A percentile compares a stretch with the other conserved stretches of the same genome.
These are phyloP conservation scores for Catocala sponsa DNA, from an alignment of 2,888 invertebrate genomes.

Conservation along the genomic window DNA sequence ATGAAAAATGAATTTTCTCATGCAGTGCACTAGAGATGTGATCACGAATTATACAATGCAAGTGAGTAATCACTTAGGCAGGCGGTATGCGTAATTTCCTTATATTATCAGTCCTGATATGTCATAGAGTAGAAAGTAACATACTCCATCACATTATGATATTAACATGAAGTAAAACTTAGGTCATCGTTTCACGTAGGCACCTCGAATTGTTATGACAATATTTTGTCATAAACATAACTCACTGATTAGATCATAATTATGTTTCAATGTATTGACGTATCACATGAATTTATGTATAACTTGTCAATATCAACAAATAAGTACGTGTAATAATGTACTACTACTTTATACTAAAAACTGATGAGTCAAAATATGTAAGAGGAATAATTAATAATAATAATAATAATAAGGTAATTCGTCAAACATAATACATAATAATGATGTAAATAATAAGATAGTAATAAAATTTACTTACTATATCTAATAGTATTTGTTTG, in stretches of 20 bases:
- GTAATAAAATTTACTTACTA: conserved; percentile 60
- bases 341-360: too few relatives aligned
- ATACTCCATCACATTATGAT: conserved; percentile 24
- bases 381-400: too few relatives aligned
- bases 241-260: conserved; percentile 24
- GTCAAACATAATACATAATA: background rate
- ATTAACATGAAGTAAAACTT: conserved; percentile 29
- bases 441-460: background rate
- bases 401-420: background rate
- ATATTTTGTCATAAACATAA: conserved; percentile 23
- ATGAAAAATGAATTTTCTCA: conserved; percentile 4
- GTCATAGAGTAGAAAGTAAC: conserved; percentile 44
- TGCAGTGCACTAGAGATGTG: conserved; percentile 24
- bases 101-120: conserved; percentile 39
- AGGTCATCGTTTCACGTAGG: conserved; percentile 41
- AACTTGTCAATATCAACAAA: background rate
- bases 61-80: conserved; percentile 40
- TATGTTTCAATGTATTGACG: conserved; percentile 34
- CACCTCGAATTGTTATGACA: conserved; percentile 21
- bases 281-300: background rate
- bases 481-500: conserved; percentile 60
- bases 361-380: too few relatives aligned
- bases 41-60: conserved; percentile 33
- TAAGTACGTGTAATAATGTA: too few relatives aligned
- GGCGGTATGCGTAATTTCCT: conserved; percentile 36